These are phyloP conservation scores for Epiblema foenella DNA, from an alignment of 2,888 invertebrate species.

Conservation along the genomic window DNA sequence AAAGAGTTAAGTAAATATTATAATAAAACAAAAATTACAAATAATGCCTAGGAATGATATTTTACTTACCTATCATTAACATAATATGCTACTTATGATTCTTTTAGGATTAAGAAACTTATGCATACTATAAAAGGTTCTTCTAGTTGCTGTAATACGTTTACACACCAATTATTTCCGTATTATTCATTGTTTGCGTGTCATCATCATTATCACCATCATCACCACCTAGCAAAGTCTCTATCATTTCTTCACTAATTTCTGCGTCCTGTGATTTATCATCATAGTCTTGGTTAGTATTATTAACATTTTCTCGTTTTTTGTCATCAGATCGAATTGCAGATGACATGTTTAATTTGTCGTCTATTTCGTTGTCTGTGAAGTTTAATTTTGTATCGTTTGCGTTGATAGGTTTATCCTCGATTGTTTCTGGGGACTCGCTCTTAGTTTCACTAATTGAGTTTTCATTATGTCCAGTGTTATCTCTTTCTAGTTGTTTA, in stretches of 20 bases:
- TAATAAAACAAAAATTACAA: slow-evolving; percentile 20
- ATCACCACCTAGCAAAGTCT: slow-evolving; percentile 68
- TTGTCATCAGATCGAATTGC: slow-evolving; percentile 19
- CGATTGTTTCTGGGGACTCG: slow-evolving; percentile 8
- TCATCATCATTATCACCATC: slow-evolving; percentile 51
- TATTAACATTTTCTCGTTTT: slow-evolving; percentile 14
- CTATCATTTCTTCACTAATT: slow-evolving; percentile 72
- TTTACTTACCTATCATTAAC: slow-evolving; percentile 29
- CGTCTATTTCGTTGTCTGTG: slow-evolving; percentile 32
- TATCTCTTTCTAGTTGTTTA: slow-evolving; percentile 26
- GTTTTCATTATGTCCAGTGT: slow-evolving; percentile 4
- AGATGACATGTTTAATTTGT: slow-evolving; percentile 21
- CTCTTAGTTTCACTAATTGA: not conserved
- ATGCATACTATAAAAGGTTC: slow-evolving; percentile 18
- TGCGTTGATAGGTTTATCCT: slow-evolving; percentile 18
- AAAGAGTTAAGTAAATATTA: not conserved
- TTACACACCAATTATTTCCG: slow-evolving; percentile 44
- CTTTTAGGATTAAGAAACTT: slow-evolving; percentile 31
- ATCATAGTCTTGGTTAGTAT: slow-evolving; percentile 49
- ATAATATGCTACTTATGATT: slow-evolving; percentile 24
- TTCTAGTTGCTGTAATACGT: slow-evolving; percentile 1
- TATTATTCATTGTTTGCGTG: slow-evolving; percentile 47
- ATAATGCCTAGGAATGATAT: slow-evolving; percentile 40
- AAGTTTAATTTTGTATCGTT: slow-evolving; percentile 11
- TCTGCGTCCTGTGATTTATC: slow-evolving; percentile 63